Conservation (phyloP, 1,140 invertebrate genomes). For the Atopsyche davidsoni region DNA sequence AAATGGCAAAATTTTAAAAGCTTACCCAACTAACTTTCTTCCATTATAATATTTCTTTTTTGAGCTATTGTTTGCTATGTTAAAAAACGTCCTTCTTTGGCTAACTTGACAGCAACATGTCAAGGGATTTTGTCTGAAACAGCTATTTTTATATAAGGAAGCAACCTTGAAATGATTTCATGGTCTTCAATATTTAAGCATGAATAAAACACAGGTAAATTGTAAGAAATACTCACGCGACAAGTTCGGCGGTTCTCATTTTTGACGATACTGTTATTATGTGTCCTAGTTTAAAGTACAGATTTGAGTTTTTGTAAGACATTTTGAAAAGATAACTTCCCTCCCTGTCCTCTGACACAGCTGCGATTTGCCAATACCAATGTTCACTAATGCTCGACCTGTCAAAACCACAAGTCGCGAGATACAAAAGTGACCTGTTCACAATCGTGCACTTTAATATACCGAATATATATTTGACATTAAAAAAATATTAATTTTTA, state of each 20-base stretch:
- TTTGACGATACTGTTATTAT: neutral
- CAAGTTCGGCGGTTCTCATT: neutral
- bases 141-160: slow-evolving; percentile 19
- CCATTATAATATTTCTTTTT: slow-evolving; percentile 58
- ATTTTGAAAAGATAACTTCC: no score
- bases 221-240: slow-evolving; percentile 7
- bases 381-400: no score
- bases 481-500: no score
- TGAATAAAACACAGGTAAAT: neutral
- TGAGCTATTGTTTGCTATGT: slow-evolving; percentile 35
- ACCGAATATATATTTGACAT: no score
- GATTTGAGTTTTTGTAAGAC: slow-evolving; percentile 8
- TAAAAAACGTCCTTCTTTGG: slow-evolving; percentile 38
- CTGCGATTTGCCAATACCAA: no score
- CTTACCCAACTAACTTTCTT: slow-evolving; percentile 66
- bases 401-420: no score
- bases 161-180: slow-evolving; percentile 20
- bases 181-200: slow-evolving; percentile 5
- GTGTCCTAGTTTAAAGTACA: slow-evolving; percentile 7
- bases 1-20: no score
- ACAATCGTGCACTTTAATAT: no score
- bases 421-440: no score
- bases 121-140: slow-evolving; percentile 20
- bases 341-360: no score
- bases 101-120: slow-evolving; percentile 24